Evolutionary conservation across 2,113 vertebrate genomes (phyloP), one percentile per base, ranked within the genome.

Genomic region (Marcusenius ussheri): DNA sequence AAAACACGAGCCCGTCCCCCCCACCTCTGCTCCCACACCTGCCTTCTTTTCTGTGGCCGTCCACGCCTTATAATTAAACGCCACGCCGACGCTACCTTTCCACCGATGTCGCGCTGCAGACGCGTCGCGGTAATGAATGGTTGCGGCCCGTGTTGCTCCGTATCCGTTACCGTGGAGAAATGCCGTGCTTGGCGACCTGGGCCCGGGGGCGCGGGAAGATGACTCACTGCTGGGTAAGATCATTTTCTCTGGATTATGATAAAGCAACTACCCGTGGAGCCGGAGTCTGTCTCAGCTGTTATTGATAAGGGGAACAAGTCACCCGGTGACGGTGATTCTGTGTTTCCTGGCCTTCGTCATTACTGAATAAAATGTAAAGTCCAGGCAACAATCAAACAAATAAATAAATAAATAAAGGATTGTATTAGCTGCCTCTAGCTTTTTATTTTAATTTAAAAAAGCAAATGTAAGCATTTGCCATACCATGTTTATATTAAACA

Each of bases 251-350:
- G 11, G 85, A 53, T 66, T 51, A 77, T 88, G 83, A 87, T 74
- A 35, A 56, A 90, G 66, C 5, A 84, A 35, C 53, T 42, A 46
- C 84, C 19, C 62, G 17, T 56, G 11, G 27, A 77, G 31, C 80
- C 39, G 2, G 24, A 74, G 46, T 80, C 62, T 31, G 49, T 1
- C 45, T 88, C 49, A 27, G 42, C 42, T 74, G 74, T 19, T 46
- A 88, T 74, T 88, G 85, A 90, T 88, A 45, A 47, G n/a, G 11
- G 49, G 89, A 42, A 56, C 86, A 90, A 66, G 77, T 88, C 74
- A 77, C 62, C 11, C 83, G n/a, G 46, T 27, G 35, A 62, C 77
- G 62, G 58, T 2, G n/a, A 62, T 62, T 62, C 46, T 53, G 35
- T 42, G 9, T 88, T 45, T 51, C 58, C 47, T 45, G 87, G 85